These are phyloP conservation scores for Lordiphosa fenestrarum DNA, from an alignment of 2,888 invertebrate genomes.

Conservation along the genomic window DNA sequence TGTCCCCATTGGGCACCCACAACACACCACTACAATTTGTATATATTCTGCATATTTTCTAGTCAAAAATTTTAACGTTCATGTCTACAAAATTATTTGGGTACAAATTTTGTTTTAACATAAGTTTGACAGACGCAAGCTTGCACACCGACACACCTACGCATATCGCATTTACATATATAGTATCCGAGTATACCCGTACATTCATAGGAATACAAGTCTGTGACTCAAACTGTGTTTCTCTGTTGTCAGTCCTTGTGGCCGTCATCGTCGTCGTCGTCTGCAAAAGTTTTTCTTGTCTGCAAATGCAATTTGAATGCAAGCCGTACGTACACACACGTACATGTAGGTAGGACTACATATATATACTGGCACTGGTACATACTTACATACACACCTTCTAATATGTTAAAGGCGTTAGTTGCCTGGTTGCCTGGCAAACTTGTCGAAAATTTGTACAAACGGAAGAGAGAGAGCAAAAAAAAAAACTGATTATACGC, in stretches of 20 bases:
- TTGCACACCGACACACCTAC: conserved; percentile 14
- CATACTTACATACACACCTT: conserved; percentile 21
- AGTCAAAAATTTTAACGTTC: conserved; percentile 23
- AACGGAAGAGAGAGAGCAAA: conserved; percentile 24
- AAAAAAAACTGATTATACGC: conserved; percentile 18
- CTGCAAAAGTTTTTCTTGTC: conserved; percentile 43
- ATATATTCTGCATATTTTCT: background rate
- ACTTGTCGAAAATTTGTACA: conserved; percentile 72
- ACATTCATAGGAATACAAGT: conserved; percentile 22
- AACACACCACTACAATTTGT: no score
- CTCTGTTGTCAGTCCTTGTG: conserved; percentile 11
- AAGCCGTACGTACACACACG: conserved; percentile 23
- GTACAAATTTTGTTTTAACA: conserved; percentile 31
- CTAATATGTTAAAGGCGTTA: conserved; percentile 37
- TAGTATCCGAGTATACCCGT: background rate
- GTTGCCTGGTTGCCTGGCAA: conserved; percentile 45
- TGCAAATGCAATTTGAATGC: conserved; percentile 44
- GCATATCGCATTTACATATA: conserved; percentile 8
- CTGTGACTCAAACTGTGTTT: conserved; percentile 19
- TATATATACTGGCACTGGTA: conserved; percentile 8
- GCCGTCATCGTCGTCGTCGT: conserved; percentile 6
- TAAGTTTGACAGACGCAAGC: conserved; percentile 38
- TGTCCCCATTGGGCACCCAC: no score
- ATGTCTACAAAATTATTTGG: conserved; percentile 42
- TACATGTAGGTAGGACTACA: conserved; percentile 32